Evolutionary conservation across 2,888 invertebrate genomes (phyloP).

Genomic region (Eupithecia centaureata): DNA sequence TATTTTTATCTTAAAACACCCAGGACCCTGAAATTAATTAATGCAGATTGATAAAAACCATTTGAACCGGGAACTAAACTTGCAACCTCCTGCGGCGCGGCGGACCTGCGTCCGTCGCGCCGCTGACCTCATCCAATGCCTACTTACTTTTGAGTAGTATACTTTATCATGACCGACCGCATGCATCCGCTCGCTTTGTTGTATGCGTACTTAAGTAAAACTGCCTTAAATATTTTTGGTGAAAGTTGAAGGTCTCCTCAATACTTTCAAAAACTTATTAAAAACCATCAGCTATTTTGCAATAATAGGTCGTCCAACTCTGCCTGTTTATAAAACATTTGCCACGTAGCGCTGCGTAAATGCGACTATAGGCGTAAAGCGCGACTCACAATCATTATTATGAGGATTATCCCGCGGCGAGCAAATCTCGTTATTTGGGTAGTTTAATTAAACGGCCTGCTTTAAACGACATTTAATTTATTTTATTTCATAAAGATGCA

Average conservation of each 20-base stretch:
- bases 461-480: slow-evolving; percentile 24
- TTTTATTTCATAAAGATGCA: slow-evolving; percentile 31
- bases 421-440: slow-evolving; percentile 31
- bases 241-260: not conserved
- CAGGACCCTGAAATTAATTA: no score
- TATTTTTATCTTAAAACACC: no score
- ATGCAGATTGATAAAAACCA: no score
- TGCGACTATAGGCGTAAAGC: slow-evolving; percentile 20
- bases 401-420: slow-evolving; percentile 28
- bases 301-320: not conserved
- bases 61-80: no score
- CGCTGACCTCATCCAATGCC: no score
- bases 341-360: not conserved
- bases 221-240: not conserved
- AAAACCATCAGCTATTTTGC: not conserved
- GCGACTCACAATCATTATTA: slow-evolving; percentile 32
- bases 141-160: no score
- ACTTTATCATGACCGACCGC: not conserved
- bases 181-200: not conserved
- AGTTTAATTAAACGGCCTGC: slow-evolving; percentile 29
- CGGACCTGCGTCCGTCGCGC: no score
- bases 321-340: not conserved
- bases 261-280: not conserved
- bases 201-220: not conserved
- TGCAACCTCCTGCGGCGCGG: no score